Evolutionary conservation across 2,888 invertebrate genomes (phyloP).

Genomic region (Nephrotoma appendiculata): DNA sequence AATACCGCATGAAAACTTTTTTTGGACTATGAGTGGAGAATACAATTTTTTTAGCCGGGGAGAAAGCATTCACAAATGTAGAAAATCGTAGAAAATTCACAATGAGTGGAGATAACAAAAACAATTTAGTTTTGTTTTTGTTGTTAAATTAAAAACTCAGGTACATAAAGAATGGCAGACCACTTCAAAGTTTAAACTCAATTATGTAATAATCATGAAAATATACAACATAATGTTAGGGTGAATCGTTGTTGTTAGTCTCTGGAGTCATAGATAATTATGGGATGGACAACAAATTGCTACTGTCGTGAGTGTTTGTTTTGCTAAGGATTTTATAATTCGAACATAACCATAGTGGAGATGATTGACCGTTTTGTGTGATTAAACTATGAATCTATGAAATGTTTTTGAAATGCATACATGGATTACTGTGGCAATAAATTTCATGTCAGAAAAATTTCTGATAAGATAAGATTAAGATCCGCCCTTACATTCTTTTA

Average conservation of each 20-base stretch:
- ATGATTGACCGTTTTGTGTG: background rate
- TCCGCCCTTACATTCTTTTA: too few species aligned
- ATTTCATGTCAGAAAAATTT: too few species aligned
- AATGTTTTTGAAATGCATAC: background rate
- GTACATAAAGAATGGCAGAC: background rate
- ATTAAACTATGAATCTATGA: background rate
- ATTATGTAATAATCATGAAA: constrained; percentile 1
- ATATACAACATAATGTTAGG: background rate
- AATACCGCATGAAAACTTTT: background rate
- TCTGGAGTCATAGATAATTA: background rate
- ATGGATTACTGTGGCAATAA: background rate
- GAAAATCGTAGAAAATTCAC: background rate
- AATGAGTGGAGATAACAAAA: background rate
- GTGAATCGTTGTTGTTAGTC: background rate
- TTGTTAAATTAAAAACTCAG: background rate
- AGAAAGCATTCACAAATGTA: background rate
- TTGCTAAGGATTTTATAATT: background rate
- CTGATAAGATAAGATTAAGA: too few species aligned
- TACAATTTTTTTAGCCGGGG: background rate
- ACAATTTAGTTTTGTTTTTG: background rate
- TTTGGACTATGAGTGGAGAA: background rate
- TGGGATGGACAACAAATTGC: background rate
- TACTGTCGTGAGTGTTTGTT: background rate
- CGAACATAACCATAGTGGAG: background rate
- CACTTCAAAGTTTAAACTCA: constrained; percentile 4